phyloP scores from a whole-genome alignment of 2,888 invertebrate genomes.

The Smittia sp. region DNA sequence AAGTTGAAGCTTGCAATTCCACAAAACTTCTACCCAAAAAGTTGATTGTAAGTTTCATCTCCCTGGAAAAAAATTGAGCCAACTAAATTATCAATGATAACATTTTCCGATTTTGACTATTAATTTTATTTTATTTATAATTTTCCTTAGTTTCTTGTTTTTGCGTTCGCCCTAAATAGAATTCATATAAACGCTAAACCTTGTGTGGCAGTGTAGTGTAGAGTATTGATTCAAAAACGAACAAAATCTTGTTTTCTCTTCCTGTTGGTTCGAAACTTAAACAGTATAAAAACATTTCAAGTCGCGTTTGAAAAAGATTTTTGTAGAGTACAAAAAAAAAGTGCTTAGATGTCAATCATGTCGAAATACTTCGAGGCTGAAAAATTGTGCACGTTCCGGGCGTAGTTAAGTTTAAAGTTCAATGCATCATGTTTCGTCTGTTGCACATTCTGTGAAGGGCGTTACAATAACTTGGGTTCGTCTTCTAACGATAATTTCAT shows the following conservation, averaged over 20 bases:
- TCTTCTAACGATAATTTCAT: conserved; percentile 26
- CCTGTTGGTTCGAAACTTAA: background rate
- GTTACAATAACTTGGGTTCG: conserved; percentile 17
- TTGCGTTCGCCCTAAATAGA: conserved; percentile 21
- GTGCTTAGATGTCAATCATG: background rate
- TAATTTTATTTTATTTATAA: conserved; percentile 22
- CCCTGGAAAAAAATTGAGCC: no score
- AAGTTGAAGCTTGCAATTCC: no score
- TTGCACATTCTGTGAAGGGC: conserved; percentile 5
- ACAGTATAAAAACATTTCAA: background rate
- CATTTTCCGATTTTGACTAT: background rate
- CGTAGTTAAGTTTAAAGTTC: background rate
- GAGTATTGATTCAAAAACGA: conserved; percentile 28
- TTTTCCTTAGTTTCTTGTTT: conserved; percentile 17
- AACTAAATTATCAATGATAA: no score
- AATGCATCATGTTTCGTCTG: background rate
- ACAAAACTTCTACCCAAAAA: no score
- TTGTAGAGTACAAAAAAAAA: background rate
- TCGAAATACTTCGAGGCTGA: background rate
- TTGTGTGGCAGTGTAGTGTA: conserved; percentile 38
- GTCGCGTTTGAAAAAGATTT: background rate
- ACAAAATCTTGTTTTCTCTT: background rate
- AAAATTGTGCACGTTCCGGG: conserved; percentile 7
- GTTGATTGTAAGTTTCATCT: no score
- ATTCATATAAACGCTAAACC: conserved; percentile 36